Evolutionary conservation across 2,113 vertebrate species (phyloP), one percentile per base, ranked within the genome.

Genomic region (Nycticebus coucang): DNA sequence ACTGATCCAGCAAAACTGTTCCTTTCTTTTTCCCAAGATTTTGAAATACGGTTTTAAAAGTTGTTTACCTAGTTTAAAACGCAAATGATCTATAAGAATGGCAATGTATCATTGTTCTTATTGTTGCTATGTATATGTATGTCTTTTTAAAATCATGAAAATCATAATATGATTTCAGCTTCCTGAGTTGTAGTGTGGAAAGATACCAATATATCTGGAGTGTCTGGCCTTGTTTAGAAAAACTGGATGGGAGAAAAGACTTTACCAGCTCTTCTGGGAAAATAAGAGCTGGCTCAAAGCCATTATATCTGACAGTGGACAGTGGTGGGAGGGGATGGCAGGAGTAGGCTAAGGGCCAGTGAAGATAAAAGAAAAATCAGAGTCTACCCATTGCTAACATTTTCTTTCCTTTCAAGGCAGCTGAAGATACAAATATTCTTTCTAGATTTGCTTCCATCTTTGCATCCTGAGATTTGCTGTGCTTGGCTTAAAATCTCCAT

Each of bases 11-110:
- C 33, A 19, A 79, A 89, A n/a, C 18, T 55, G 8, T 0, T 12
- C 9, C 35, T 50, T 17, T 77, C 59, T 85, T 50, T 24, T 2
- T 0, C 28, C 28, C 0, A 0, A 75, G 7, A 75, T 45, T 83
- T 79, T 71, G 30, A 93, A 82, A 85, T 95, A 14, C 59, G 24
- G 2, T 72, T 95, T 78, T 33, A 69, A 80, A 89, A 80, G 53
- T 55, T 66, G 19, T 95, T 53, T 21, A 75, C 57, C 12, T 87
- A 50, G 87, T 79, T 88, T 4, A 84, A 75, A 88, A 59, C 26
- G 10, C 26, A 95, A 86, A 86, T 55, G 18, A 24, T 2, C 6
- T 17, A 75, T 19, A 28, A 33, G 1, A 83, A 87, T 4, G 30
- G 5, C 2, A 30, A 11, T 74, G 5, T 10, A 60, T 89, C 64